phyloP scores from a whole-genome alignment of 53 echinoderm and acorn worm species.

The Echinometra lucunter region DNA sequence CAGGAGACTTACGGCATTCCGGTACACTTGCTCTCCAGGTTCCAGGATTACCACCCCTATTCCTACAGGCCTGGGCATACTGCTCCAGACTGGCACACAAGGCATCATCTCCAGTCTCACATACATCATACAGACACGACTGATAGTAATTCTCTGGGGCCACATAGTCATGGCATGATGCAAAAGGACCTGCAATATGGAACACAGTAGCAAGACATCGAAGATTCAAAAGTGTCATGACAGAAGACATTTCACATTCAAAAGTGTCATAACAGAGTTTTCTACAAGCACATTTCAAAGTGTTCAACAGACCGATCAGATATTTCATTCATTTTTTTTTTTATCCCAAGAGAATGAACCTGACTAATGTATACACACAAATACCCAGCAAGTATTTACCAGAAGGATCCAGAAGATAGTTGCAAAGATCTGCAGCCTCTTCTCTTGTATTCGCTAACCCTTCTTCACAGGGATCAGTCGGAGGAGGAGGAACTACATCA shows the following conservation, averaged over 20 bases:
- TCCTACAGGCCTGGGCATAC: slow-evolving; percentile 76
- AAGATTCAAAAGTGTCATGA: too few relatives aligned
- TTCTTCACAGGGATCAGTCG: slow-evolving; percentile 71
- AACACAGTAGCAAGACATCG: not conserved
- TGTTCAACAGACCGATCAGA: not conserved
- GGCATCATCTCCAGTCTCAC: slow-evolving; percentile 80
- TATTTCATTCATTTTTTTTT: not conserved
- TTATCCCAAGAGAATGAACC: not conserved
- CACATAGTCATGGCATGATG: slow-evolving; percentile 78
- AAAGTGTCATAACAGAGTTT: too few relatives aligned
- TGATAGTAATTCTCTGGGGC: slow-evolving; percentile 73
- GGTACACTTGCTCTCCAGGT: slow-evolving; percentile 74
- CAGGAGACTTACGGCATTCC: slow-evolving; percentile 83
- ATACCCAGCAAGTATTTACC: not conserved
- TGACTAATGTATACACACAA: not conserved
- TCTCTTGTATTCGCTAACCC: not conserved
- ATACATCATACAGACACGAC: slow-evolving; percentile 88
- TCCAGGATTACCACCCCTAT: slow-evolving; percentile 72
- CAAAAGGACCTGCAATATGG: slow-evolving; percentile 75
- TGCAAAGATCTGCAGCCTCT: slow-evolving; percentile 36
- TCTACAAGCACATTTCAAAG: not conserved
- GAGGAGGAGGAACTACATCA: slow-evolving; percentile 32
- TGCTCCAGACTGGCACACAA: slow-evolving; percentile 80
- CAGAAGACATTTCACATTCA: not conserved
- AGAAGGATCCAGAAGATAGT: slow-evolving; percentile 11